A percentile compares a stretch with the other conserved stretches of the same genome.
These are phyloP conservation scores for Drosophila helvetica DNA, from an alignment of 2,888 invertebrate species.

Conservation along the genomic window DNA sequence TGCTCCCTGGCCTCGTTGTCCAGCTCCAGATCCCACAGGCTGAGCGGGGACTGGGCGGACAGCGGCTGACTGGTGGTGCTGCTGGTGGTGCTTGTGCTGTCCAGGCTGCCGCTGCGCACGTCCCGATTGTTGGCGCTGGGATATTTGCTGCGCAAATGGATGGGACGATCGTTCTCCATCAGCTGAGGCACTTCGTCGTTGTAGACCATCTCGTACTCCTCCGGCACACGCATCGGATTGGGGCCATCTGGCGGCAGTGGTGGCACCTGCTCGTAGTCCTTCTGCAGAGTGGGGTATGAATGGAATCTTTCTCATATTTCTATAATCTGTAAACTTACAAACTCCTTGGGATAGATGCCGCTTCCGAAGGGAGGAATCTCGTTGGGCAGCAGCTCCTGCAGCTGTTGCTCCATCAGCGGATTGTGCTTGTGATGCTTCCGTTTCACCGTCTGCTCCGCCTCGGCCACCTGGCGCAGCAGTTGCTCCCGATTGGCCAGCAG, in stretches of 20 bases:
- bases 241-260: conserved; percentile 55
- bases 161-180: conserved; percentile 79
- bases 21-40: conserved; percentile 86
- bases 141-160: conserved; percentile 82
- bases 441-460: conserved; percentile 39
- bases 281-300: conserved; percentile 50
- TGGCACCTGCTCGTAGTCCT: conserved; percentile 75
- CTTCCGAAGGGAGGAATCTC: conserved; percentile 54
- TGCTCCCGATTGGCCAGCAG: conserved; percentile 78
- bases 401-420: conserved; percentile 57
- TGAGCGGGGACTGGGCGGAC: conserved; percentile 73
- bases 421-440: conserved; percentile 66
- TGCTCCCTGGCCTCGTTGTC: conserved; percentile 85
- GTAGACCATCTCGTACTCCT: conserved; percentile 82
- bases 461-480: conserved; percentile 69
- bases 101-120: conserved; percentile 79
- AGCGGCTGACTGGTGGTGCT: conserved; percentile 52
- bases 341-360: conserved; percentile 56
- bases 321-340: conserved; percentile 57
- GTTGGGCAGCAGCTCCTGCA: conserved; percentile 71
- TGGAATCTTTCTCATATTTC: not conserved
- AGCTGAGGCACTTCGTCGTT: conserved; percentile 78
- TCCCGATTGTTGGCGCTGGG: conserved; percentile 81
- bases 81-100: conserved; percentile 29
- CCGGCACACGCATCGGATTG: conserved; percentile 67